phyloP scores from a whole-genome alignment of 2,888 invertebrate genomes.

The Deladenus siricidicola region DNA sequence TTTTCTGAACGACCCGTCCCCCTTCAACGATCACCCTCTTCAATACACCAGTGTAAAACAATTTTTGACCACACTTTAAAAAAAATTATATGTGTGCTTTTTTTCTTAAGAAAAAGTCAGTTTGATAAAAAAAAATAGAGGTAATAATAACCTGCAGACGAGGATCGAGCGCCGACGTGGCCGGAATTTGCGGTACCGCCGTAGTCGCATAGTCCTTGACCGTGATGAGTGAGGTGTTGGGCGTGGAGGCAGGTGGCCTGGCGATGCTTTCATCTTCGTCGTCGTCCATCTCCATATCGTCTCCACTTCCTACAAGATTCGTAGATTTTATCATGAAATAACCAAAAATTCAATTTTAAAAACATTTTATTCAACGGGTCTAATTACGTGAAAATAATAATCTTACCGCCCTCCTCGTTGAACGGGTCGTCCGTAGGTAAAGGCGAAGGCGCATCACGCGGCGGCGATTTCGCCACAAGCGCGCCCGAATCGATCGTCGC shows the following conservation, averaged over 20 bases:
- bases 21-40: too few relatives aligned
- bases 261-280: slow-evolving; percentile 23
- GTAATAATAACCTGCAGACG: slow-evolving; percentile 6
- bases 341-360: background rate
- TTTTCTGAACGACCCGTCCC: too few relatives aligned
- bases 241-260: slow-evolving; percentile 7
- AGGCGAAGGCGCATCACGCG: slow-evolving; percentile 37
- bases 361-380: background rate
- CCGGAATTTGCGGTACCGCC: slow-evolving; percentile 5
- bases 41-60: background rate
- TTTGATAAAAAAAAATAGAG: background rate
- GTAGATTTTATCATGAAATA: slow-evolving; percentile 16
- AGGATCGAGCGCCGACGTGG: slow-evolving; percentile 8
- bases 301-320: slow-evolving; percentile 10
- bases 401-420: slow-evolving; percentile 9
- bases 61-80: background rate
- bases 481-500: slow-evolving; percentile 36
- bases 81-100: background rate
- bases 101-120: background rate
- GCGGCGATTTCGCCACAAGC: slow-evolving; percentile 38
- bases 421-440: slow-evolving; percentile 28
- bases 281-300: slow-evolving; percentile 43
- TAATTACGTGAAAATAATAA: background rate
- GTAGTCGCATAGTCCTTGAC: too few relatives aligned
- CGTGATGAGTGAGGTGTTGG: too few relatives aligned